Percentiles rank a stretch among this genome's conserved stretches.
Evolutionary conservation across 2,888 invertebrate genomes (phyloP).

Genomic region (Drosophila meridionalis): DNA sequence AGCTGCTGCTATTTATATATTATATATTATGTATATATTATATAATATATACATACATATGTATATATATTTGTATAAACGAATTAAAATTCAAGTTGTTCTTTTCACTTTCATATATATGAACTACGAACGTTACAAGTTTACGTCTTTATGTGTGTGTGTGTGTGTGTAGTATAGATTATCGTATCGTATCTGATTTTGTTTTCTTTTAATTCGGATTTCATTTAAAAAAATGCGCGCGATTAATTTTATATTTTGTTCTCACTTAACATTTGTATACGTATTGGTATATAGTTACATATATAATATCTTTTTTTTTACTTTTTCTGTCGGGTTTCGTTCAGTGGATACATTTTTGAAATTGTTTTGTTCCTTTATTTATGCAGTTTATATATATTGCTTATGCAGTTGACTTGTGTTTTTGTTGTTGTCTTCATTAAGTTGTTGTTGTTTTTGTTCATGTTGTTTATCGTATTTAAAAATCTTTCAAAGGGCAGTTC

Average conservation of each 20-base stretch:
- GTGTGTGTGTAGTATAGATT: slow-evolving; percentile 63
- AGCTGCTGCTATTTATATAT: slow-evolving; percentile 61
- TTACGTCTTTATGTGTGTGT: slow-evolving; percentile 7
- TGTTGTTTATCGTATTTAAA: slow-evolving; percentile 53
- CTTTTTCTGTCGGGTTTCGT: slow-evolving; percentile 31
- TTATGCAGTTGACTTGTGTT: slow-evolving; percentile 47
- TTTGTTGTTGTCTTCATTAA: slow-evolving; percentile 29
- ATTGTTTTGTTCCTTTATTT: slow-evolving; percentile 57
- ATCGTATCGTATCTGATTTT: slow-evolving; percentile 34
- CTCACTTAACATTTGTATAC: slow-evolving; percentile 56
- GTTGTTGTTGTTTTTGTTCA: slow-evolving; percentile 12
- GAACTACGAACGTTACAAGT: slow-evolving; percentile 61
- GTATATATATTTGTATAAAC: slow-evolving; percentile 61
- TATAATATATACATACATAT: slow-evolving; percentile 36
- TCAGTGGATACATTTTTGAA: slow-evolving; percentile 55
- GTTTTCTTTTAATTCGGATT: slow-evolving; percentile 36
- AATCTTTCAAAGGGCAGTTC: slow-evolving; percentile 79
- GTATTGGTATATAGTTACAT: slow-evolving; percentile 60
- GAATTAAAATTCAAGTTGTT: slow-evolving; percentile 73
- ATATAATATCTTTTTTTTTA: slow-evolving; percentile 54
- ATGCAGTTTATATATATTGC: slow-evolving; percentile 62
- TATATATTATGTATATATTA: slow-evolving; percentile 35
- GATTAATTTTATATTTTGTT: slow-evolving; percentile 31
- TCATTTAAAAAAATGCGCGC: slow-evolving; percentile 46
- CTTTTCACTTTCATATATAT: slow-evolving; percentile 37